A percentile compares a stretch with the other conserved stretches of the same genome.
Conservation (phyloP, 2,113 vertebrate species). For the Cynocephalus volans region DNA sequence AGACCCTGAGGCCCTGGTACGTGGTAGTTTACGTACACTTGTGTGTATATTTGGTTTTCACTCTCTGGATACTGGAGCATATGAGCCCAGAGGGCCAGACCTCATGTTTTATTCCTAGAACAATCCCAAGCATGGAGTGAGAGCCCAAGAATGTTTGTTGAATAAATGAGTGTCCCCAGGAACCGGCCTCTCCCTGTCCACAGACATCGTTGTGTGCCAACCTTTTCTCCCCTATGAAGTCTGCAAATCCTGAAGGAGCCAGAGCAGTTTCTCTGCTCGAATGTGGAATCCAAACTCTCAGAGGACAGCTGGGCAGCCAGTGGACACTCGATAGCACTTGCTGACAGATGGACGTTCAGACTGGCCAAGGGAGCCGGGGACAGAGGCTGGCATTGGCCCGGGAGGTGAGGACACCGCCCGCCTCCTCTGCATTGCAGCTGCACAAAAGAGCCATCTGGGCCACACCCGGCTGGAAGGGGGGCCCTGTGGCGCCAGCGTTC, state of each 20-base stretch:
- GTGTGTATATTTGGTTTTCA: no score
- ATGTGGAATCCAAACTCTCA: neutral
- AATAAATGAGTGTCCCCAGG: neutral
- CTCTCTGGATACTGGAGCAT: no score
- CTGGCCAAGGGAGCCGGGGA: neutral
- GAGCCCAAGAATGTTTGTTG: accelerated
- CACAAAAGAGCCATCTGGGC: constrained; percentile 73
- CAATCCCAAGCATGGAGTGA: neutral
- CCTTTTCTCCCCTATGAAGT: neutral
- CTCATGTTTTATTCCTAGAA: neutral
- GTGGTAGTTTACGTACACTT: accelerated
- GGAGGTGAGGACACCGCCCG: constrained; percentile 25
- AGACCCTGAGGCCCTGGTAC: neutral
- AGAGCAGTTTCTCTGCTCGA: neutral
- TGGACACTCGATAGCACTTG: constrained; percentile 47
- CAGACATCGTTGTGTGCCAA: accelerated
- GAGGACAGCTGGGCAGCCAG: constrained; percentile 48
- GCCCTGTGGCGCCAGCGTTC: constrained; percentile 50
- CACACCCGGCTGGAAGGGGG: constrained; percentile 58
- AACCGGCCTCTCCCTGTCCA: neutral
- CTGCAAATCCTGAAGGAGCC: neutral
- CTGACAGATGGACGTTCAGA: constrained; percentile 63
- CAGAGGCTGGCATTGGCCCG: neutral
- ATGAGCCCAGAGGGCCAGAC: accelerated
- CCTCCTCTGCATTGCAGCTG: constrained; percentile 47